Conservation (phyloP, 2,113 vertebrate genomes). For the Peromyscus maniculatus region DNA sequence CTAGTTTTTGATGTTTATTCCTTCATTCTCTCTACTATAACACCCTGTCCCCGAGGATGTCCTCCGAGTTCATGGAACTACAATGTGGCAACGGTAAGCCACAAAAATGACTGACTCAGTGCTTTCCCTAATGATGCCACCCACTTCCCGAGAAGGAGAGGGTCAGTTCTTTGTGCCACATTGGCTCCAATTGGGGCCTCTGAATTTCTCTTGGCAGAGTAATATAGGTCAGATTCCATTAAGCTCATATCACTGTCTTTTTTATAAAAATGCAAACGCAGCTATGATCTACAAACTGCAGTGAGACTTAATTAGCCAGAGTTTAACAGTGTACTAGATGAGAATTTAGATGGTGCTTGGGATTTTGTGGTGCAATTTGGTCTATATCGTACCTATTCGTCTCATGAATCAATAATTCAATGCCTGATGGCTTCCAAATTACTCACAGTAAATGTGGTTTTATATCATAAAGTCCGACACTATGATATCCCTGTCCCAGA, state of each 20-base stretch:
- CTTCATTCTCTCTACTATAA: background rate
- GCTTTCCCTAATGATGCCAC: slow-evolving; percentile 50
- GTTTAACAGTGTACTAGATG: background rate
- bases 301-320: slow-evolving; percentile 56
- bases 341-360: slow-evolving; percentile 10
- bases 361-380: background rate
- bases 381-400: background rate
- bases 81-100: slow-evolving; percentile 38
- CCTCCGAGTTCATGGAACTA: background rate
- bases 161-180: slow-evolving; percentile 67
- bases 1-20: background rate
- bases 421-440: background rate
- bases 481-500: background rate
- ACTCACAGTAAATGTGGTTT: background rate
- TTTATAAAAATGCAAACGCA: background rate
- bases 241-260: slow-evolving; percentile 47
- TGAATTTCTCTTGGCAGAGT: slow-evolving; percentile 71
- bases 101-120: slow-evolving; percentile 68
- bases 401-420: background rate
- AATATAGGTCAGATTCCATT: slow-evolving; percentile 73
- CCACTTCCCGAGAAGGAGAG: slow-evolving; percentile 53
- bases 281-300: slow-evolving; percentile 20
- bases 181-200: slow-evolving; percentile 50
- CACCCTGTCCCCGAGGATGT: background rate
- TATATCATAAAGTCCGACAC: background rate